Evolutionary conservation across 2,797 vertebrate genomes (phyloP).

Genomic region (Macropodus opercularis): DNA sequence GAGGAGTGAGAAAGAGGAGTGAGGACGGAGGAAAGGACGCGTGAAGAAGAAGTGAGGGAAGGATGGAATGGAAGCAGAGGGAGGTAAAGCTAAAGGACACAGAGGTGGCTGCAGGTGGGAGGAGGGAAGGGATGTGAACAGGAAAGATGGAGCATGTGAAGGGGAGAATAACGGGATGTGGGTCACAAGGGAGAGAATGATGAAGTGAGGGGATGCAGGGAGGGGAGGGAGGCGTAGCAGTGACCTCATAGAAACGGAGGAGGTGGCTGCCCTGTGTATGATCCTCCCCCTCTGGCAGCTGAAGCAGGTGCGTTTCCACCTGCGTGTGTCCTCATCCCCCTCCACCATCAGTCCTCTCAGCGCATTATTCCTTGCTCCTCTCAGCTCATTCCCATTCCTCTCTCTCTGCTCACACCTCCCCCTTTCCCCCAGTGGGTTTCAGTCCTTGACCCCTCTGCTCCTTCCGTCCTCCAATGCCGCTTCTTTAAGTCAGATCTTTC

Average conservation of each 20-base stretch:
- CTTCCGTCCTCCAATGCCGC: neutral
- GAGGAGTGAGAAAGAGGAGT: constrained; percentile 4
- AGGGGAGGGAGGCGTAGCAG: constrained; percentile 11
- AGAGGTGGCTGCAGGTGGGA: neutral
- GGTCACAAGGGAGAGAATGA: constrained; percentile 26
- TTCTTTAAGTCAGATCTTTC: neutral
- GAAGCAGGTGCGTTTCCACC: constrained; percentile 60
- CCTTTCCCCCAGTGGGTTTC: neutral
- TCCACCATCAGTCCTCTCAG: constrained; percentile 26
- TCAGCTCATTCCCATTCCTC: no score
- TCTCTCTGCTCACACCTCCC: neutral
- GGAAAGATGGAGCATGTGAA: constrained; percentile 4
- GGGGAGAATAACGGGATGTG: constrained; percentile 20
- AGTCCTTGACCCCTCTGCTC: neutral
- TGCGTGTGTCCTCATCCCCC: constrained; percentile 51
- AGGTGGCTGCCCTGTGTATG: constrained; percentile 57
- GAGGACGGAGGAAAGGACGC: neutral
- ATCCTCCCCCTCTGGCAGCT: constrained; percentile 38
- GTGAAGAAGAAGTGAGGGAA: neutral
- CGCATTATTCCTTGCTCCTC: constrained; percentile 35
- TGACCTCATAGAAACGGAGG: constrained; percentile 45
- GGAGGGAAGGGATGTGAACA: neutral
- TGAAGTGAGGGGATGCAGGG: neutral
- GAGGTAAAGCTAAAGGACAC: neutral
- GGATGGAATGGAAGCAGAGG: neutral